Evolutionary conservation across 1,140 invertebrate genomes (phyloP), one percentile per base, ranked within the genome.

Genomic region (Euwallacea fornicatus): DNA sequence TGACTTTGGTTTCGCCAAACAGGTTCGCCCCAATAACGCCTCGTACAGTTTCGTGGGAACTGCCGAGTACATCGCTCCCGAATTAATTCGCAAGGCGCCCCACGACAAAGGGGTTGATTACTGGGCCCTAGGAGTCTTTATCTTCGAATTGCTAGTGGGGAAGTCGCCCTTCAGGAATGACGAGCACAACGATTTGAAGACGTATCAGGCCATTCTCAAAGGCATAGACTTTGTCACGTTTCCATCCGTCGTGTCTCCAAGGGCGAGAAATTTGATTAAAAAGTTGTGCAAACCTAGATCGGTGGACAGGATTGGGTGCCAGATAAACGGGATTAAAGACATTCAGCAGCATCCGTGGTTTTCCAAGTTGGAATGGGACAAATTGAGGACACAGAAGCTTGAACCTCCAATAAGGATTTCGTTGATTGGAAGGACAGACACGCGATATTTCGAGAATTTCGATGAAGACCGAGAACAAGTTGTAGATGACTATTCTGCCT

Each of bases 21-120:
- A 90, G 73, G 85, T 98, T 53, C 86, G 88, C 2, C 81, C 84
- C 2, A 86, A 90, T 69, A 85, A 88, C 53, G 97, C 97, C 83
- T 98, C 97, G 0, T 98, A 94, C 89, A 99, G 97, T 2, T 99
- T 99, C 84, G 98, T 97, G 76, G 97, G 97, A 2, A 99, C 94
- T 2, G 94, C 94, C 0, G 93, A 94, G 79, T 95, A 95, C 75
- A 90, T 93, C 9, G 93, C 96, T 3, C 96, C 96, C 0, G 96
- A 98, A 86, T 92, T 98, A 58, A 96, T 98, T 56, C 83, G 96
- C n/a, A 97, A 93, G 81, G 88, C 91, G 81, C 95, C 95, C 10
- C 95, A 98, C 78, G 94, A 97, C 80, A 90, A 91, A 70, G 89
- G 93, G 7, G 95, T 94, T 0, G 97, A 98, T 84, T 97, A 95